phyloP scores from a whole-genome alignment of 2,888 invertebrate species.

The Andricus quercusramuli region DNA sequence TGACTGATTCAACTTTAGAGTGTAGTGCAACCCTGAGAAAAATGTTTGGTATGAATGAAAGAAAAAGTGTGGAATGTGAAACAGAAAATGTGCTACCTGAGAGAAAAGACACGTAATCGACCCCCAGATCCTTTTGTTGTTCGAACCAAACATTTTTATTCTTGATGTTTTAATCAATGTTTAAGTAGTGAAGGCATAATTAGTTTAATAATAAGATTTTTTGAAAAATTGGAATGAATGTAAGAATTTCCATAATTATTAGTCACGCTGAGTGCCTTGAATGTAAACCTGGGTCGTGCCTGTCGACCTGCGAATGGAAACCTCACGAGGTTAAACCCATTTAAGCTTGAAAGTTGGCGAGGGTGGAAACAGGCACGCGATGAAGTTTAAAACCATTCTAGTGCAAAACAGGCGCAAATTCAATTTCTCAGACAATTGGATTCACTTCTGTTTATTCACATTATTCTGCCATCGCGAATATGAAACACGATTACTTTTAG shows the following conservation, averaged over 20 bases:
- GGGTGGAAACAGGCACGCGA: conserved; percentile 41
- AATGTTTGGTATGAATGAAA: too few species aligned
- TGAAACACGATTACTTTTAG: conserved; percentile 27
- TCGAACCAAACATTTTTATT: too few species aligned
- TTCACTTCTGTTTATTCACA: conserved; percentile 21
- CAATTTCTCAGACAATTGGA: conserved; percentile 38
- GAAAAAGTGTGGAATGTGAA: too few species aligned
- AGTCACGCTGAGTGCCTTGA: background rate
- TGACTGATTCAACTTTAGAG: too few species aligned
- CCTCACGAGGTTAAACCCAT: conserved; percentile 51
- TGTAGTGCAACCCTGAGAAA: too few species aligned
- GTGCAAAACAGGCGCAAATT: conserved; percentile 40
- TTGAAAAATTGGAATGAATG: too few species aligned
- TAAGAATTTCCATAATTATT: background rate
- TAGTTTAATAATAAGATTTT: too few species aligned
- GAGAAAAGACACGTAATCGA: too few species aligned
- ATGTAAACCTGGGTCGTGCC: conserved; percentile 1
- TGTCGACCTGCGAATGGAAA: conserved; percentile 42
- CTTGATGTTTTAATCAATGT: too few species aligned
- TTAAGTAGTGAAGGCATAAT: too few species aligned
- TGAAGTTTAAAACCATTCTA: conserved; percentile 36
- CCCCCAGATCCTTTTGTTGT: too few species aligned
- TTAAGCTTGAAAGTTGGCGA: conserved; percentile 49
- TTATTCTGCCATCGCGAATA: conserved; percentile 22
- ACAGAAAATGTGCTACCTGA: too few species aligned